Conservation (phyloP, 1,140 invertebrate species). For the Luehdorfia chinensis region DNA sequence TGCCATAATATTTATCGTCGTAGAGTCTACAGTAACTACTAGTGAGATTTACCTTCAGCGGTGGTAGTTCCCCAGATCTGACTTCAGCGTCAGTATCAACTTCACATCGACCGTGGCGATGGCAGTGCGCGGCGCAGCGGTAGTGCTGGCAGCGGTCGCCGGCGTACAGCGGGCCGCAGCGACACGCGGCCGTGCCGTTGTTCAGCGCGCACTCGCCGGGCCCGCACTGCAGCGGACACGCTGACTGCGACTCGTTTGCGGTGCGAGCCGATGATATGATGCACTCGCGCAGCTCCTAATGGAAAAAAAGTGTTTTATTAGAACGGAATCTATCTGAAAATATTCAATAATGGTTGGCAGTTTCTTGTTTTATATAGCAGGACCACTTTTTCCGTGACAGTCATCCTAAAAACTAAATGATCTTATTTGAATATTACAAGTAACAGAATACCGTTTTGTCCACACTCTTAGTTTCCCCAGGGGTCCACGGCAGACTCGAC, state of each 20-base stretch:
- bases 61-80: conserved; percentile 15
- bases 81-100: conserved; percentile 17
- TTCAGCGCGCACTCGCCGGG: conserved; percentile 58
- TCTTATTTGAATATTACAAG: no score
- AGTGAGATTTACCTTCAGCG: conserved; percentile 26
- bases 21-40: no score
- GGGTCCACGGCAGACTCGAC: no score
- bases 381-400: no score
- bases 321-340: no score
- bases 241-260: neutral
- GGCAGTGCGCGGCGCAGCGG: conserved; percentile 80
- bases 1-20: no score
- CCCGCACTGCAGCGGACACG: conserved; percentile 41
- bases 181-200: conserved; percentile 65
- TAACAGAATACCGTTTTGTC: no score
- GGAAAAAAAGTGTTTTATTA: neutral
- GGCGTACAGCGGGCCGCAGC: conserved; percentile 77
- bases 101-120: conserved; percentile 79
- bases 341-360: neutral
- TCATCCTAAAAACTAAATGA: no score
- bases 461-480: no score
- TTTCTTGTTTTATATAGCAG: no score
- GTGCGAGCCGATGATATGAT: conserved; percentile 21
- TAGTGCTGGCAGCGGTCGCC: conserved; percentile 80
- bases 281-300: conserved; percentile 31